Evolutionary conservation across 2,113 vertebrate species (phyloP), one percentile per base, ranked within the genome.

Genomic region (Datnioides undecimradiatus): DNA sequence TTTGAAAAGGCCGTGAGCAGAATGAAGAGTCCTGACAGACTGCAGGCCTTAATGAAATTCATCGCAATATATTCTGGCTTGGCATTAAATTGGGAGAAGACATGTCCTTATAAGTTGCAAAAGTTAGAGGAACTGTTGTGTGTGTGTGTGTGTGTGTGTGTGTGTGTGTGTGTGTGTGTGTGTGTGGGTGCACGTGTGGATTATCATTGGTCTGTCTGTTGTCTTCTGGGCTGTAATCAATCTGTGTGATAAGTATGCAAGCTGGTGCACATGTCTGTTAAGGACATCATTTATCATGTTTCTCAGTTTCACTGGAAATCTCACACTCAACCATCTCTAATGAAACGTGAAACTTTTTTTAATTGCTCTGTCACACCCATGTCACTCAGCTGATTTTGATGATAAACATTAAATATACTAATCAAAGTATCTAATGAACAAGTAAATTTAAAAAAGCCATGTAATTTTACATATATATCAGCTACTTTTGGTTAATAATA

Each of bases 1-100:
- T 87, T 87, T 83, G 57, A 82, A 85, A 88, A 68, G 64, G 63
- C 71, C 13, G 6, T 33, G 41, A 88, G 72, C 60, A 62, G 69
- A 78, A 71, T 73, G 70, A 73, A 72, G 54, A 59, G 41, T 55
- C n/a, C 69, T 80, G 78, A 82, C 77, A 85, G 70, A 83, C 70
- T 73, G 64, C 38, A 48, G 51, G 33, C 45, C 76, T 62, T 70
- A 82, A 84, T 80, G 57, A 88, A 88, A 84, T 81, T 77, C 59
- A 76, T 21, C 23, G 8, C 49, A 78, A 23, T 83, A 75, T 67
- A 73, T 80, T 81, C 77, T 83, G 73, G 65, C 66, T 83, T 65
- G 52, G 70, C 78, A 78, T 81, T 82, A 78, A 76, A 88, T 73
- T 70, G 34, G 41, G 51, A 43, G 76, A 76, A 71, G 23, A 21